These are phyloP conservation scores for Sitodiplosis mosellana DNA, from an alignment of 1,140 invertebrate species.

Conservation along the genomic window DNA sequence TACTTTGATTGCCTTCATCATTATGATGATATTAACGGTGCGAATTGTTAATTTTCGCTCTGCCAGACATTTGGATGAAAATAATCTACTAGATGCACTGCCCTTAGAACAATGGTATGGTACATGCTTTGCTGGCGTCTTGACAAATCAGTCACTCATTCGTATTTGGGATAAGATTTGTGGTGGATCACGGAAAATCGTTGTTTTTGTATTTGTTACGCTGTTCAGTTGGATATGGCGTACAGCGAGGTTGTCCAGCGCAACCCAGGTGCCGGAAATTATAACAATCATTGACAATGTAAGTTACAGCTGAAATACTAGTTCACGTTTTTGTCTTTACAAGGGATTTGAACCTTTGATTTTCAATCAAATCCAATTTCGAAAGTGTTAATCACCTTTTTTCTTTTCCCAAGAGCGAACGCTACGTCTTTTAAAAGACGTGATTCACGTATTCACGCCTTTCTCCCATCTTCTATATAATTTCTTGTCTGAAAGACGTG, in stretches of 20 bases:
- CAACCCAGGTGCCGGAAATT: slow-evolving; percentile 39
- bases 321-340: no score
- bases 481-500: no score
- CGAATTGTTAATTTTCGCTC: no score
- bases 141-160: slow-evolving; percentile 53
- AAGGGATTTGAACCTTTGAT: no score
- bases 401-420: no score
- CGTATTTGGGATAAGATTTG: slow-evolving; percentile 80
- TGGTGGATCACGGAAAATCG: slow-evolving; percentile 62
- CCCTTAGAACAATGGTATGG: slow-evolving; percentile 58
- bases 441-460: no score
- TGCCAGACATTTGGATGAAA: slow-evolving; percentile 35
- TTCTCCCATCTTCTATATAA: no score
- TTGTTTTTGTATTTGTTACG: slow-evolving; percentile 58
- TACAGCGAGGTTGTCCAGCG: slow-evolving; percentile 40
- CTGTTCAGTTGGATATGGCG: slow-evolving; percentile 47
- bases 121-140: slow-evolving; percentile 57
- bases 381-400: no score
- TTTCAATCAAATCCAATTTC: no score
- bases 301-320: no score
- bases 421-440: no score
- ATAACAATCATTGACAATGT: slow-evolving; percentile 34
- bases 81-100: slow-evolving; percentile 33
- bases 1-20: slow-evolving; percentile 10
- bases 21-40: no score